Evolutionary conservation across 53 echinoderm and acorn worm genomes (phyloP).

Genomic region (Holothuria leucospilota): DNA sequence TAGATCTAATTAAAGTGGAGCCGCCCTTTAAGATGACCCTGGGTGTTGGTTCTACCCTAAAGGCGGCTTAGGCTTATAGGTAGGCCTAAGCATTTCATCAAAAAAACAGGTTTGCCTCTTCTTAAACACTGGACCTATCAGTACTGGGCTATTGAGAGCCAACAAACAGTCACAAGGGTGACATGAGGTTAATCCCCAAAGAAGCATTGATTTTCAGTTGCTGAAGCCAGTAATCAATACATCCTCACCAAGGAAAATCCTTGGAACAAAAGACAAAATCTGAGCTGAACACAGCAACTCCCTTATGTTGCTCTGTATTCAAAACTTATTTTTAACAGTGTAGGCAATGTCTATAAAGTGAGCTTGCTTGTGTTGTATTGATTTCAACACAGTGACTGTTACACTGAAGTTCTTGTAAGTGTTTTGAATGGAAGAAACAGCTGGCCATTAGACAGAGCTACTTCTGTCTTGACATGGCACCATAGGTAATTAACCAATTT

Average conservation of each 20-base stretch:
- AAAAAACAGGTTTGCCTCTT: no score
- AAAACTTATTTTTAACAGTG: neutral
- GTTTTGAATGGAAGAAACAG: no score
- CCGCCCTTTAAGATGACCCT: constrained; percentile 29
- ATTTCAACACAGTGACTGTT: no score
- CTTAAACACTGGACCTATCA: no score
- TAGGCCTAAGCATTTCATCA: no score
- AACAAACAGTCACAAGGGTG: neutral
- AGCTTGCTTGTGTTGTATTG: no score
- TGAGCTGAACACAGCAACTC: neutral
- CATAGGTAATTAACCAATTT: no score
- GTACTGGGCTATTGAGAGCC: no score
- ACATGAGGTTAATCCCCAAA: constrained; percentile 15
- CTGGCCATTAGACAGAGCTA: no score
- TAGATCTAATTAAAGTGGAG: no score
- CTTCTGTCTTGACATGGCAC: no score
- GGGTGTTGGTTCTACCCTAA: neutral
- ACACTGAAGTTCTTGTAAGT: no score
- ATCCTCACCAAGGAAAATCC: constrained; percentile 26
- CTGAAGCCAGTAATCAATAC: neutral
- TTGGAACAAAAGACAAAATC: constrained; percentile 13
- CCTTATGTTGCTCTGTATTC: neutral
- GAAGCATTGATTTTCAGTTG: constrained; percentile 17
- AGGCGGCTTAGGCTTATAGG: constrained; percentile 34
- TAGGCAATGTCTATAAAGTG: neutral